phyloP scores from a whole-genome alignment of 1,140 invertebrate species.

The Lasaia peninsularis region DNA sequence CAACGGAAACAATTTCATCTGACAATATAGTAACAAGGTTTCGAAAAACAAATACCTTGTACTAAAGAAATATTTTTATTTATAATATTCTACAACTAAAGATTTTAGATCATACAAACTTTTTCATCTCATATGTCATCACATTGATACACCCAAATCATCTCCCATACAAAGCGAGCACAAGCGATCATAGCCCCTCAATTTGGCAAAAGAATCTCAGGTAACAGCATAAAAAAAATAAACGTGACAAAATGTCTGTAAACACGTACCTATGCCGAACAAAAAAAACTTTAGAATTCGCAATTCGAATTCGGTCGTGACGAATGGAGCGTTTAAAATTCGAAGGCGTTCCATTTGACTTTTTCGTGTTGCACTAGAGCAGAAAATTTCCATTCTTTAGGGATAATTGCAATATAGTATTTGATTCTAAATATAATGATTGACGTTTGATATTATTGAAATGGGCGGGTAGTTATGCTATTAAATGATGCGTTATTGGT shows the following conservation, averaged over 20 bases:
- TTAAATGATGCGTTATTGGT: constrained; percentile 37
- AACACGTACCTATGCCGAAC: constrained; percentile 62
- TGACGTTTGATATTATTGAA: constrained; percentile 41
- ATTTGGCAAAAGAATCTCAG: constrained; percentile 59
- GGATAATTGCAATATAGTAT: constrained; percentile 53
- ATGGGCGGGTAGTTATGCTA: constrained; percentile 36
- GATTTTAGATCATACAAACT: not conserved
- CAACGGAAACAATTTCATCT: too few relatives aligned
- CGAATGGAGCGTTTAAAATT: constrained; percentile 54
- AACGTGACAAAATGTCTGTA: constrained; percentile 75
- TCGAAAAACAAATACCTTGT: constrained; percentile 2
- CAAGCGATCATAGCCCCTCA: constrained; percentile 50
- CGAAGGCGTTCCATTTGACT: constrained; percentile 62
- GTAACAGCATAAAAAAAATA: constrained; percentile 61
- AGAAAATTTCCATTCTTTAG: constrained; percentile 48
- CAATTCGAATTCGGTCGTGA: constrained; percentile 46
- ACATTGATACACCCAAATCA: constrained; percentile 55
- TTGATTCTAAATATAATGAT: constrained; percentile 50
- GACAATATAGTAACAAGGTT: not conserved
- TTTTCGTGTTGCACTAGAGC: constrained; percentile 54
- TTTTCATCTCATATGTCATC: constrained; percentile 49
- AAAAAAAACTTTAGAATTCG: constrained; percentile 46
- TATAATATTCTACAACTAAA: not conserved
- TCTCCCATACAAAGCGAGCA: constrained; percentile 40
- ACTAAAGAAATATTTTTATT: not conserved